Conservation (phyloP, 1,140 invertebrate genomes). For the Drosophila ananassae region DNA sequence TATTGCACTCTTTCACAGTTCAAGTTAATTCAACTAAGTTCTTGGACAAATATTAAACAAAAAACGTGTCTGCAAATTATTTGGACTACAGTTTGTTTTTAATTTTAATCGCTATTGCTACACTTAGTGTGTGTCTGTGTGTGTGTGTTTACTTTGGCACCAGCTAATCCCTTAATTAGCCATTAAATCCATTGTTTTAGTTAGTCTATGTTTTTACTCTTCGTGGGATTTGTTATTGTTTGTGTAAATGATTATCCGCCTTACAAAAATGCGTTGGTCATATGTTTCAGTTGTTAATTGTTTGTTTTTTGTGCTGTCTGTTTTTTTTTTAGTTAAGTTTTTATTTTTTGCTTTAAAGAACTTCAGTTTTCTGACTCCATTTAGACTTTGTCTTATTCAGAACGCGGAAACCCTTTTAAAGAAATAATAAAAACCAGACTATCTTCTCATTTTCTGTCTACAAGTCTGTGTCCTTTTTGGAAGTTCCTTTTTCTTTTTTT, state of each 20-base stretch:
- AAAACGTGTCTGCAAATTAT: slow-evolving; percentile 51
- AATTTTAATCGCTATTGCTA: slow-evolving; percentile 47
- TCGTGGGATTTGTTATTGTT: slow-evolving; percentile 30
- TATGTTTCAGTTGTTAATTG: slow-evolving; percentile 29
- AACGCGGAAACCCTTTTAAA: not conserved
- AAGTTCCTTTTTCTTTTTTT: not conserved
- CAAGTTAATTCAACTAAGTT: slow-evolving; percentile 59
- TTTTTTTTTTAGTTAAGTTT: not conserved
- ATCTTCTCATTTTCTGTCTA: not conserved
- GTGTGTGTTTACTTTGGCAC: slow-evolving; percentile 38
- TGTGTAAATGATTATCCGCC: slow-evolving; percentile 78
- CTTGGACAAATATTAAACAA: slow-evolving; percentile 14
- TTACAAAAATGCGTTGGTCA: slow-evolving; percentile 69
- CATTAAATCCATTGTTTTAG: slow-evolving; percentile 20
- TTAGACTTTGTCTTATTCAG: not conserved
- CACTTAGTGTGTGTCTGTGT: slow-evolving; percentile 18
- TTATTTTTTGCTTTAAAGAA: slow-evolving; percentile 6
- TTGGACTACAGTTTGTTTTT: slow-evolving; percentile 43
- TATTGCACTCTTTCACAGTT: slow-evolving; percentile 68
- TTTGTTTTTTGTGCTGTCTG: slow-evolving; percentile 39
- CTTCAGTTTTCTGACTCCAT: not conserved
- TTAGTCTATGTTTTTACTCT: slow-evolving; percentile 36
- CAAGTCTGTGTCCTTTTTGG: slow-evolving; percentile 21
- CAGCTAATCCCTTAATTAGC: slow-evolving; percentile 14
- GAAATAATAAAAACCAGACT: slow-evolving; percentile 9